These are phyloP conservation scores for Amblyornis subalaris DNA, from an alignment of 2,113 vertebrate genomes.

Conservation along the genomic window DNA sequence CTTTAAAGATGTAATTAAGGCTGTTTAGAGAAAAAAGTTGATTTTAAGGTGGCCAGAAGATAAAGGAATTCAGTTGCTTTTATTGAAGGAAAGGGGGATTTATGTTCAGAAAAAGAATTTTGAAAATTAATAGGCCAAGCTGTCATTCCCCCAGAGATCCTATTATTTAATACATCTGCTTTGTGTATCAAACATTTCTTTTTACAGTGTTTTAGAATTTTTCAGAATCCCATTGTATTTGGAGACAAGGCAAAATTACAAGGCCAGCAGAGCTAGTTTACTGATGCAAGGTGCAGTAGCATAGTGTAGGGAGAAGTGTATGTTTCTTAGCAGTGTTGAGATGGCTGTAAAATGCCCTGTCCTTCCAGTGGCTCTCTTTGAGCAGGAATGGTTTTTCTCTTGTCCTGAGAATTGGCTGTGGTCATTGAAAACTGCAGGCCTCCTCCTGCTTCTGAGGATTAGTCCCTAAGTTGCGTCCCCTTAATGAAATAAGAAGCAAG, in stretches of 20 bases:
- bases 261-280: background rate
- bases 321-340: background rate
- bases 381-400: background rate
- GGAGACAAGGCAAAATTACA: background rate
- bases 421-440: background rate
- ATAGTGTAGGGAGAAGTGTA: background rate
- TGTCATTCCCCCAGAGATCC: background rate
- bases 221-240: background rate
- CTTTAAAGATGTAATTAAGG: background rate
- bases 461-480: accelerated
- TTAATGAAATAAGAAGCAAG: background rate
- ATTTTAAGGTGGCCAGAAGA: background rate
- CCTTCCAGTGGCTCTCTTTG: background rate
- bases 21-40: background rate
- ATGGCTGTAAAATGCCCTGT: background rate
- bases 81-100: background rate
- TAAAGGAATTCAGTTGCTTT: background rate
- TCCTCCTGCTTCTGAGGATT: background rate
- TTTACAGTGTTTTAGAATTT: background rate
- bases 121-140: background rate
- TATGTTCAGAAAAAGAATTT: background rate
- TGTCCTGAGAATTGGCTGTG: background rate
- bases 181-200: background rate
- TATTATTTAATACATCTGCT: background rate
- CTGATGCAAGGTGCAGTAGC: background rate